Conservation (phyloP, 2,113 vertebrate genomes). For the Suncus etruscus region DNA sequence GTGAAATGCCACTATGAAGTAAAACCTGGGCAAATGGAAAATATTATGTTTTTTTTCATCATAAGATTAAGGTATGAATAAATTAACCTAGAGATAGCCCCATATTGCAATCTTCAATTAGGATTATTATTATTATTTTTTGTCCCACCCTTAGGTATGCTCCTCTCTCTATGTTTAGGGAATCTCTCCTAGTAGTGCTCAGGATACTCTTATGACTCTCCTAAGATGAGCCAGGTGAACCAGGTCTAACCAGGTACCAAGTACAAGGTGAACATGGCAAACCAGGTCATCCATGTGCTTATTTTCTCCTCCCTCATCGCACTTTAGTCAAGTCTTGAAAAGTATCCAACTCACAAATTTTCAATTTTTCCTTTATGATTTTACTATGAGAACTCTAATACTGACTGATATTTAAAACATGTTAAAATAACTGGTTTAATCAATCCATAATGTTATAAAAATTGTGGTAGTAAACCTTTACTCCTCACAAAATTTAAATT, state of each 20-base stretch:
- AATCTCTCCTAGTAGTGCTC: too few species aligned
- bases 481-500: conserved; percentile 24
- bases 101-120: not conserved
- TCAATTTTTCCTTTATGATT: conserved; percentile 10
- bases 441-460: not conserved
- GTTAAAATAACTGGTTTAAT: conserved; percentile 35
- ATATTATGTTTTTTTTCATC: not conserved
- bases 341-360: not conserved
- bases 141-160: too few species aligned
- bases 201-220: too few species aligned
- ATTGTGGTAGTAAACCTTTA: not conserved
- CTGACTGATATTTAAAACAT: not conserved
- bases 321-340: conserved; percentile 17
- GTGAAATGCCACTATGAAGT: not conserved
- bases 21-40: conserved; percentile 41
- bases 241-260: not conserved
- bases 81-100: conserved; percentile 6
- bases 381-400: not conserved
- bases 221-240: too few species aligned
- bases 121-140: too few species aligned
- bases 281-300: too few species aligned
- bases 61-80: not conserved
- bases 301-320: not conserved
- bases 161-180: too few species aligned
- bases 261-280: too few species aligned